These are phyloP conservation scores for Acleris sparsana DNA, from an alignment of 2,888 invertebrate species.

Conservation along the genomic window DNA sequence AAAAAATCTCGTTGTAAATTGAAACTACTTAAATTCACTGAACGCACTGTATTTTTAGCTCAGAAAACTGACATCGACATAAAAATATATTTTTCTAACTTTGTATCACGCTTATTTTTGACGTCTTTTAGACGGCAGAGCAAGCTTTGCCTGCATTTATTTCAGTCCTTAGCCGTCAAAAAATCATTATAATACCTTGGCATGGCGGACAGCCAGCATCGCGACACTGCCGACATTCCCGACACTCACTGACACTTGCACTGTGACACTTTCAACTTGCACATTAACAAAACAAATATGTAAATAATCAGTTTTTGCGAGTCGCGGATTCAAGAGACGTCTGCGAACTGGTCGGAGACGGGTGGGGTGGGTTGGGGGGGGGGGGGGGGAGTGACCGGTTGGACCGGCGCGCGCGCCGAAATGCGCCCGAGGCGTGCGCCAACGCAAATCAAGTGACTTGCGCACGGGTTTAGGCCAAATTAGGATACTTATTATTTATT, in stretches of 20 bases:
- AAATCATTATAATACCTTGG: slow-evolving; percentile 56
- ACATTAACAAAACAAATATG: slow-evolving; percentile 37
- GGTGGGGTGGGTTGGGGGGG: slow-evolving; percentile 21
- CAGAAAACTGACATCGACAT: too few species aligned
- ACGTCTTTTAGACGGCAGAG: too few species aligned
- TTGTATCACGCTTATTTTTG: too few species aligned
- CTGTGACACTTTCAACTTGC: slow-evolving; percentile 41
- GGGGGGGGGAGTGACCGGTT: slow-evolving; percentile 28
- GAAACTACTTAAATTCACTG: too few species aligned
- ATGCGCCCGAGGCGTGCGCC: slow-evolving; percentile 13
- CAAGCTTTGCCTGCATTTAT: not conserved
- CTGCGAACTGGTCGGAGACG: slow-evolving; percentile 19
- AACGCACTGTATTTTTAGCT: too few species aligned
- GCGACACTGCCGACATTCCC: slow-evolving; percentile 53
- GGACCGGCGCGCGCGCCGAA: slow-evolving; percentile 32
- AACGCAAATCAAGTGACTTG: slow-evolving; percentile 9
- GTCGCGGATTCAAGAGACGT: slow-evolving; percentile 23
- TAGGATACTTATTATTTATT: slow-evolving; percentile 1
- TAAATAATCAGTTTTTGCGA: slow-evolving; percentile 31
- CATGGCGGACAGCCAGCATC: slow-evolving; percentile 71
- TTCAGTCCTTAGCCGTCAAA: not conserved
- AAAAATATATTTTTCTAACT: too few species aligned
- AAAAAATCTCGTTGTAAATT: too few species aligned
- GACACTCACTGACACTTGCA: slow-evolving; percentile 39
- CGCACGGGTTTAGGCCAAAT: slow-evolving; percentile 5